Percentiles rank a stretch among this genome's conserved stretches.
Evolutionary conservation across 2,888 invertebrate genomes (phyloP).

Genomic region (Hyppa rectilinea): DNA sequence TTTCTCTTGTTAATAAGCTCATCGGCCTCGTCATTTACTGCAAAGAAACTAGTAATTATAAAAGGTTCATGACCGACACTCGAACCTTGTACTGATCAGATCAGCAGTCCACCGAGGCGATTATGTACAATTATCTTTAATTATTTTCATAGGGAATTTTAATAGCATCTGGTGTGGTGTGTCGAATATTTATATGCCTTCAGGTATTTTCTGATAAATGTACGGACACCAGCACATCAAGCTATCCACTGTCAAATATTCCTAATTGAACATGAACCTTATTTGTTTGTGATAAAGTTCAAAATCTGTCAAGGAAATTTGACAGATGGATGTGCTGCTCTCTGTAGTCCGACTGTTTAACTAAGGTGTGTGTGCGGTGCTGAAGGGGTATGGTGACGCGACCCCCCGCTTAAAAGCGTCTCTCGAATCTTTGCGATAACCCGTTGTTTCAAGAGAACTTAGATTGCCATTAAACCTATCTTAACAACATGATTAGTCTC

Average conservation of each 20-base stretch:
- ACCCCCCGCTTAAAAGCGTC: too few relatives aligned
- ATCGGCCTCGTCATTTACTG: constrained; percentile 49
- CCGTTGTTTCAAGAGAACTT: neutral
- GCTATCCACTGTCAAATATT: too few relatives aligned
- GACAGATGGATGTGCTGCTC: too few relatives aligned
- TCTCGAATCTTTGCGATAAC: neutral
- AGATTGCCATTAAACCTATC: neutral
- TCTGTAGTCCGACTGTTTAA: too few relatives aligned
- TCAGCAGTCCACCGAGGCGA: constrained; percentile 52
- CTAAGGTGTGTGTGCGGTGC: too few relatives aligned
- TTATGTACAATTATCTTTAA: constrained; percentile 59
- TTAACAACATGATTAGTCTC: neutral
- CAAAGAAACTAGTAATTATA: constrained; percentile 59
- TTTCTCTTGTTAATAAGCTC: constrained; percentile 20
- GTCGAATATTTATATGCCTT: constrained; percentile 4
- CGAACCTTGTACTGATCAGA: constrained; percentile 61
- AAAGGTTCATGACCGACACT: constrained; percentile 62
- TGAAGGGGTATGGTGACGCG: too few relatives aligned
- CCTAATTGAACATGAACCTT: too few relatives aligned
- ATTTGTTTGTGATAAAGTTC: too few relatives aligned
- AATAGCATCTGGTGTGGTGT: constrained; percentile 27
- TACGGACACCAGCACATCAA: too few relatives aligned
- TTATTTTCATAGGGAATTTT: constrained; percentile 48
- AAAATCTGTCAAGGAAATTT: too few relatives aligned
- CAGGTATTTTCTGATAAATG: constrained; percentile 15